These are phyloP conservation scores for Typhlichthys eigenmanni DNA, from an alignment of 2,797 vertebrate genomes.

Conservation along the genomic window DNA sequence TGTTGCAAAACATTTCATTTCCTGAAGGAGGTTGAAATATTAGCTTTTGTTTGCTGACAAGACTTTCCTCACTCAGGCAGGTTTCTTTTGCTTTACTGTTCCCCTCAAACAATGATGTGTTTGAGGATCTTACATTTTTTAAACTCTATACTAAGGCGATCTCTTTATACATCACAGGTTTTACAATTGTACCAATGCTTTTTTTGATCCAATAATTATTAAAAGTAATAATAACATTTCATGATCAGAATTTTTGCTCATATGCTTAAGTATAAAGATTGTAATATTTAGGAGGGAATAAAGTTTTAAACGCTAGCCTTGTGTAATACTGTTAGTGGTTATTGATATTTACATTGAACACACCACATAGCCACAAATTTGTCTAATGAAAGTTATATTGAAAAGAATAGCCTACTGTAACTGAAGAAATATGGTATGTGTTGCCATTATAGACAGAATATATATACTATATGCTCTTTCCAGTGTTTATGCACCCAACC, in stretches of 20 bases:
- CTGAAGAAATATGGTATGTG: slow-evolving; percentile 12
- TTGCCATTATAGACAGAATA: slow-evolving; percentile 19
- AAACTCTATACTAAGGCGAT: too few relatives aligned
- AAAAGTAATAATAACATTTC: slow-evolving; percentile 13
- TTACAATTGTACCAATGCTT: slow-evolving; percentile 6
- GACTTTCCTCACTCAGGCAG: slow-evolving; percentile 40
- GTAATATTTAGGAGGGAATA: not conserved
- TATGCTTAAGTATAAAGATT: not conserved
- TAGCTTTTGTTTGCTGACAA: slow-evolving; percentile 64
- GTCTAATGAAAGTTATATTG: slow-evolving; percentile 12
- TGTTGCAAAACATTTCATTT: slow-evolving; percentile 76
- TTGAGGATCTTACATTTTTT: slow-evolving; percentile 30
- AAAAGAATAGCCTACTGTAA: slow-evolving; percentile 29
- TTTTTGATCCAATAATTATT: slow-evolving; percentile 17
- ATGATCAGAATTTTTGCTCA: slow-evolving; percentile 10
- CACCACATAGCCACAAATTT: slow-evolving; percentile 16
- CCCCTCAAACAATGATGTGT: slow-evolving; percentile 21
- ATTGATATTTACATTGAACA: slow-evolving; percentile 13
- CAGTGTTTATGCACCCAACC: slow-evolving; percentile 36
- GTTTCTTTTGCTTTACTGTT: slow-evolving; percentile 33
- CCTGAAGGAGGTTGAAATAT: slow-evolving; percentile 68
- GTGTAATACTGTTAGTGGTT: slow-evolving; percentile 1
- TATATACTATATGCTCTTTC: slow-evolving; percentile 34
- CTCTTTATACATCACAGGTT: slow-evolving; percentile 1
- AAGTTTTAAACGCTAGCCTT: not conserved